Evolutionary conservation across 2,113 vertebrate genomes (phyloP).

Genomic region (Myrmecobius fasciatus): DNA sequence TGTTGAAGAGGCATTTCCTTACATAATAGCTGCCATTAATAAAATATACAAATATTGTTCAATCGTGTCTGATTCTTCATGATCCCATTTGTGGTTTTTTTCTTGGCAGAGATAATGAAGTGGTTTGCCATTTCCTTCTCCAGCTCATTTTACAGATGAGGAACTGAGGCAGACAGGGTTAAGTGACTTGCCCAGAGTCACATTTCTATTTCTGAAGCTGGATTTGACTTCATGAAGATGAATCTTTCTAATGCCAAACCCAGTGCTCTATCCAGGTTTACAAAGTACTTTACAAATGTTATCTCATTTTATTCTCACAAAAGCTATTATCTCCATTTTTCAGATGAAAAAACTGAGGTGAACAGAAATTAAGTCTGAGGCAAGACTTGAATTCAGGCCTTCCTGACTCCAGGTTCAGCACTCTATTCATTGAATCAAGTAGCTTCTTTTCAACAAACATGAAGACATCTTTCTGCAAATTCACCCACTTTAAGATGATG

Average conservation of each 20-base stretch:
- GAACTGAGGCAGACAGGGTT: background rate
- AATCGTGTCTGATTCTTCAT: background rate
- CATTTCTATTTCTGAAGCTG: no score
- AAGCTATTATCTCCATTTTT: background rate
- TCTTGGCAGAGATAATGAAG: background rate
- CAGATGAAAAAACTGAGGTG: background rate
- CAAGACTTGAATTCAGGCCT: background rate
- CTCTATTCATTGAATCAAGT: background rate
- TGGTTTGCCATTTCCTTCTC: background rate
- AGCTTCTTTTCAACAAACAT: background rate
- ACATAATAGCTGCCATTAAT: background rate
- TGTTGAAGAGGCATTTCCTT: background rate
- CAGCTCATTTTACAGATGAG: background rate
- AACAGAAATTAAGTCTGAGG: background rate
- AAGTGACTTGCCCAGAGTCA: background rate
- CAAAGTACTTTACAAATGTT: background rate
- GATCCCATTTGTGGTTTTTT: background rate
- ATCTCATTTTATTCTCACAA: background rate
- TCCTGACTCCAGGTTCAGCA: background rate
- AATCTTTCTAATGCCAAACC: background rate
- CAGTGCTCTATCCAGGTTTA: background rate
- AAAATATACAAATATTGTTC: background rate
- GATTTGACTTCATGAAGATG: background rate
- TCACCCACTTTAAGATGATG: background rate
- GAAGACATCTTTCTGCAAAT: background rate